Evolutionary conservation across 2,888 invertebrate species (phyloP).

Genomic region (Glaucopsyche alexis): DNA sequence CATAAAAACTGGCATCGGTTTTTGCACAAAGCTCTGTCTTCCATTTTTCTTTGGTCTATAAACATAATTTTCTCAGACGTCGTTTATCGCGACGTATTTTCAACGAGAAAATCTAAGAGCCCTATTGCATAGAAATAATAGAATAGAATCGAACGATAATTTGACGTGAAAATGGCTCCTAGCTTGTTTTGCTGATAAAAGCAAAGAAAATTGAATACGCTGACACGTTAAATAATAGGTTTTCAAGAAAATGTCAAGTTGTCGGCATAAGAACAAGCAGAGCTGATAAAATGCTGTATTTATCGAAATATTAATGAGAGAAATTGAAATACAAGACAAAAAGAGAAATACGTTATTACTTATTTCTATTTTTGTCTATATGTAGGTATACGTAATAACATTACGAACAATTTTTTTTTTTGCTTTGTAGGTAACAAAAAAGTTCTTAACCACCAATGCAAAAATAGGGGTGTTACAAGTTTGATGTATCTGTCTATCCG

Average conservation of each 20-base stretch:
- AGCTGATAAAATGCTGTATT: neutral
- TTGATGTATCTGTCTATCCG: no score
- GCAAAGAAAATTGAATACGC: constrained; percentile 20
- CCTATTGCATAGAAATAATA: constrained; percentile 15
- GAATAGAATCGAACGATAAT: constrained; percentile 17
- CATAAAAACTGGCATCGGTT: no score
- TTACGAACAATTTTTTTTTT: no score
- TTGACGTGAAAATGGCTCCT: constrained; percentile 3
- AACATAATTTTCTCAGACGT: constrained; percentile 1
- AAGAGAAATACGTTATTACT: neutral
- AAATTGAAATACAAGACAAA: neutral
- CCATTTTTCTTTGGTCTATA: no score
- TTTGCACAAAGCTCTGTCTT: neutral
- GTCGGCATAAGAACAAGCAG: neutral
- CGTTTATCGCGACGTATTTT: neutral
- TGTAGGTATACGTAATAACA: no score
- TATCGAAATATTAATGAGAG: neutral
- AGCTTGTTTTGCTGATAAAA: constrained; percentile 9
- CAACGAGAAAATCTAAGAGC: neutral
- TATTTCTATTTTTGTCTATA: no score
- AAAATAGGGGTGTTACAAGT: no score
- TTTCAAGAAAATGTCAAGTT: constrained; percentile 9
- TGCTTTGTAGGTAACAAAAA: no score
- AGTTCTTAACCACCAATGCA: no score
- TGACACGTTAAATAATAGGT: constrained; percentile 16